Conservation (phyloP, 23 tunicate species). For the Diplosoma virens region DNA sequence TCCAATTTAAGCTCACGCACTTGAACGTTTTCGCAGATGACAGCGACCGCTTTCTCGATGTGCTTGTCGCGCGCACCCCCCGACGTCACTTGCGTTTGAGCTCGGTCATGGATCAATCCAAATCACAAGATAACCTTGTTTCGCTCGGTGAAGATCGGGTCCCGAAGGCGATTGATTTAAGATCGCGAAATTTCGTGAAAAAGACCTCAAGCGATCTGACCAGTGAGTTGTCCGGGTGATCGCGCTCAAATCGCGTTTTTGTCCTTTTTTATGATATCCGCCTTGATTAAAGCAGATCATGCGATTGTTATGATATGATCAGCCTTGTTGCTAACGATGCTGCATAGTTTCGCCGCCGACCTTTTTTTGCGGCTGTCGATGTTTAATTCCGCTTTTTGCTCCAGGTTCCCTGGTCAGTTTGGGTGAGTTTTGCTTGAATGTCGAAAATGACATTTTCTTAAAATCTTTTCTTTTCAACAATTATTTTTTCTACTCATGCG, state of each 20-base stretch:
- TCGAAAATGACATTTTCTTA: too few species aligned
- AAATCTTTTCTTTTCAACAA: not conserved
- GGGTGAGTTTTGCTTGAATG: not conserved
- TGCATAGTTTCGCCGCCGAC: too few species aligned
- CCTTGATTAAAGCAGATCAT: too few species aligned
- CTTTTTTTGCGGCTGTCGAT: too few species aligned
- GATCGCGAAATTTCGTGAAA: slow-evolving; percentile 22
- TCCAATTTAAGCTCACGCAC: too few species aligned
- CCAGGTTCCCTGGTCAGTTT: slow-evolving; percentile 3
- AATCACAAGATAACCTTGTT: not conserved
- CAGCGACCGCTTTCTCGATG: not conserved
- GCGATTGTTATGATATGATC: too few species aligned
- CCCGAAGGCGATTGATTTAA: too few species aligned
- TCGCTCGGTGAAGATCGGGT: not conserved
- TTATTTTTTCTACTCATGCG: not conserved
- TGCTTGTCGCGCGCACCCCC: not conserved
- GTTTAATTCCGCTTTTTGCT: not conserved
- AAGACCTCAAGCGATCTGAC: slow-evolving; percentile 42
- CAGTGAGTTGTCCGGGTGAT: slow-evolving; percentile 6
- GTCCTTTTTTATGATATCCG: too few species aligned
- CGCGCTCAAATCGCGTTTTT: too few species aligned
- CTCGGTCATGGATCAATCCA: not conserved
- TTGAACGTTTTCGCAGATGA: not conserved
- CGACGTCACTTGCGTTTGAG: not conserved
- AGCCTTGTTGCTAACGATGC: too few species aligned